Conservation (phyloP, 2,888 invertebrate species). For the Drosophila anceps region DNA sequence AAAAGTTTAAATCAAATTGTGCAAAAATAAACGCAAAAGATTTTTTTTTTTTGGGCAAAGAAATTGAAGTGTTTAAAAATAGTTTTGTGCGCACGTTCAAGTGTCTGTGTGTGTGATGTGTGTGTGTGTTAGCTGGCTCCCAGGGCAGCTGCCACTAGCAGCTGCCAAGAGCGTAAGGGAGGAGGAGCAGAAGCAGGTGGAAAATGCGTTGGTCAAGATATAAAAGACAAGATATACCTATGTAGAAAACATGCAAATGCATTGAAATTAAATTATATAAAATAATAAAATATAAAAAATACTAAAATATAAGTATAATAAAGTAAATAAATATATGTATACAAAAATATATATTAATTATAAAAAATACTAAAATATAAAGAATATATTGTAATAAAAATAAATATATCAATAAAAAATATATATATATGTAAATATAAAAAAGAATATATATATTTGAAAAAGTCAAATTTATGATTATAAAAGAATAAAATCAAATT, state of each 20-base stretch:
- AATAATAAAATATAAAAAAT: neutral
- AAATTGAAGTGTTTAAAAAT: constrained; percentile 77
- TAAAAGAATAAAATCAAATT: no score
- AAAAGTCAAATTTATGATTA: no score
- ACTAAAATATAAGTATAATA: neutral
- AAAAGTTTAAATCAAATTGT: constrained; percentile 30
- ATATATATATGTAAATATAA: no score
- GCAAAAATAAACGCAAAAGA: constrained; percentile 55
- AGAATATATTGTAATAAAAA: no score
- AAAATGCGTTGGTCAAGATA: constrained; percentile 5
- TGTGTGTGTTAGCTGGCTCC: constrained; percentile 37
- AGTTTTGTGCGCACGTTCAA: constrained; percentile 62
- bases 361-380: no score
- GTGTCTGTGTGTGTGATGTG: constrained; percentile 20
- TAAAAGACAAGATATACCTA: neutral
- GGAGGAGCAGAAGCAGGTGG: constrained; percentile 10
- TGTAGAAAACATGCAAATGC: neutral
- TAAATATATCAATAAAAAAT: no score
- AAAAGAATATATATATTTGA: no score
- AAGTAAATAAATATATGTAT: no score
- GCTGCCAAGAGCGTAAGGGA: constrained; percentile 31
- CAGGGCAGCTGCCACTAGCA: constrained; percentile 67
- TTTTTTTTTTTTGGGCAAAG: constrained; percentile 50
- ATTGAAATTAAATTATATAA: neutral
- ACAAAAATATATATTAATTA: no score